These are phyloP conservation scores for Pogonophryne albipinna DNA, from an alignment of 2,797 vertebrate genomes.

Conservation along the genomic window DNA sequence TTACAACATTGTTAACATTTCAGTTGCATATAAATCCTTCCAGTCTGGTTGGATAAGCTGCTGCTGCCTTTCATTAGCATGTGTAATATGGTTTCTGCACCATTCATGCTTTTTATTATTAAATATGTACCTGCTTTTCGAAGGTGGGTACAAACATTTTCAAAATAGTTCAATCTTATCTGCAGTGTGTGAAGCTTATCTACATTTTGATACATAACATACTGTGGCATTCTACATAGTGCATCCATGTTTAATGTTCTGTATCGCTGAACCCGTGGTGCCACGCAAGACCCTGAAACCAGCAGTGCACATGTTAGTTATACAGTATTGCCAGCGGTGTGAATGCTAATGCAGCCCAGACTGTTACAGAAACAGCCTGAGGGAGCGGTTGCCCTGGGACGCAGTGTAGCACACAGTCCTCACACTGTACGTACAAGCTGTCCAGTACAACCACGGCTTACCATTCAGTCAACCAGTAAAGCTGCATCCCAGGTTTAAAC, in stretches of 20 bases:
- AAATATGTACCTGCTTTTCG: not conserved
- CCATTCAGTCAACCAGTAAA: constrained; percentile 2
- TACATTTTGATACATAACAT: not conserved
- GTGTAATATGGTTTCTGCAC: constrained; percentile 6
- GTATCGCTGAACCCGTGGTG: not conserved
- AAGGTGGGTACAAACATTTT: too few species aligned
- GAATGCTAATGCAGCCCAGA: constrained; percentile 46
- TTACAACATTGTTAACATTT: constrained; percentile 7
- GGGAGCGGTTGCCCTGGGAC: constrained; percentile 36
- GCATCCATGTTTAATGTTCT: not conserved
- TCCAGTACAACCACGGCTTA: not conserved
- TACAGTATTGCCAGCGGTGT: constrained; percentile 15
- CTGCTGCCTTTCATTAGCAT: not conserved
- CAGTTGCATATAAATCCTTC: not conserved
- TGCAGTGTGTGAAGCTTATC: not conserved
- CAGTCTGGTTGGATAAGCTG: constrained; percentile 6
- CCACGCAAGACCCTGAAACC: constrained; percentile 8
- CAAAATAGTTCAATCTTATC: not conserved
- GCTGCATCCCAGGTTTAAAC: not conserved
- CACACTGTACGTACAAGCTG: not conserved
- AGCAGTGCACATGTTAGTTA: constrained; percentile 1
- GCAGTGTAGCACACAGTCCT: constrained; percentile 18
- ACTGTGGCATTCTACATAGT: not conserved
- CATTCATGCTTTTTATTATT: constrained; percentile 2
- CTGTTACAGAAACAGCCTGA: constrained; percentile 41